Base-by-base conservation (phyloP, 2,888 invertebrate genomes). In the Linhomoeus sp. region DNA sequence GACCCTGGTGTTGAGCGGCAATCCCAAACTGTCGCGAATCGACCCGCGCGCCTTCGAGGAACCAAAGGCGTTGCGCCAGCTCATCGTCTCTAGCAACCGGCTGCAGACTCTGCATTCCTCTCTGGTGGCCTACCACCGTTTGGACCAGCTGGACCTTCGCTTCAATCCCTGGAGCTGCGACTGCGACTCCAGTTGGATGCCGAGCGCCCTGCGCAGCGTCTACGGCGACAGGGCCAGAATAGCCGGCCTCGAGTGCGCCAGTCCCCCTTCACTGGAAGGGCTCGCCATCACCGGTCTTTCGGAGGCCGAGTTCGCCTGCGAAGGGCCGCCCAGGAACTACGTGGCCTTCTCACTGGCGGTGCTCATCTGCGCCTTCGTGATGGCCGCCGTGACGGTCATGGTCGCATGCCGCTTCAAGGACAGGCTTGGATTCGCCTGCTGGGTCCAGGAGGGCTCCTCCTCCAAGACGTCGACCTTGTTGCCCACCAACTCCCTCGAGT, bases 121-220 rank as follows among this genome's bases (percentile, higher is more conserved):
- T 2, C 37, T 43, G 24, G 20, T 49, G 3, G 29, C 45, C 29
- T 46, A 25, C 38, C 14, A 23, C 15, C 46, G 41, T 22, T 25
- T 49, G 42, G 23, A 29, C 2, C 12, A 9, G n/a, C 29, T 49
- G 33, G 43, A 47, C 19, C 23, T 49, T 20, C 12, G 29, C 5
- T 2, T 12, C 2, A 49, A 49, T 43, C 49, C 43, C 3, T 49
- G 49, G 49, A 17, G 5, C n/a, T 49, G 49, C 40, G 37, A 42
- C 25, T 49, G 49, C 37, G 14, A 46, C 7, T 3, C 29, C 22
- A 14, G 17, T 12, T 46, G 36, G 39, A 14, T 44, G 29, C 7
- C 7, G n/a, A 3, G 3, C 29, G 24, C 26, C 3, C 24, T 26
- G 24, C 25, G 35, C 17, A 3, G 17, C 24, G 33, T 26, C n/a